Evolutionary conservation across 2,113 vertebrate genomes (phyloP), one percentile per base, ranked within the genome.

Genomic region (Potamarius usumacintae): DNA sequence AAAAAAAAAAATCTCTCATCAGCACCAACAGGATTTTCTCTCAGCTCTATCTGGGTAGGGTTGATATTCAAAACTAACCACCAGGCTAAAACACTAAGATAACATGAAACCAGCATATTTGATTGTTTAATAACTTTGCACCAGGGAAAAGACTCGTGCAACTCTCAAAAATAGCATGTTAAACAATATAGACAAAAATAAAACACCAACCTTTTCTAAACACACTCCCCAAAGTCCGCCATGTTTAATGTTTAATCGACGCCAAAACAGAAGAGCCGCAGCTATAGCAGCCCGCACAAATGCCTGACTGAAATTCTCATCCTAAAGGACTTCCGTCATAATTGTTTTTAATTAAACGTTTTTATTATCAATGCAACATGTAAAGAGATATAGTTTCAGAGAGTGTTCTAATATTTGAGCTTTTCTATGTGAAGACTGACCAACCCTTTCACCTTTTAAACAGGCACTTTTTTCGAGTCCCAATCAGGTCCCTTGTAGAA

Each of bases 221-320:
- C 14, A 12, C 87, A 57, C 9, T 85, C 85, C 58, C 77, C 42
- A 30, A 83, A 78, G 57, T 87, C 85, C 85, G 90, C 91, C 90
- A 89, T 85, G 62, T 90, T 88, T 88, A 90, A 91, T 92, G 87
- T 91, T 90, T 92, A 87, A 87, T 78, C 89, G 84, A 91, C 90
- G 84, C 87, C 90, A 87, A 90, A 91, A 91, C 90, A 92, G n/a
- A 81, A n/a, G 83, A 60, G 77, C 83, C 74, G 86, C 82, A 34
- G 20, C 10, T 20, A 18, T 27, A 85, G 82, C 81, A 88, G 89
- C 62, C 91, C 67, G n/a, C 9, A 22, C 10, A 25, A 84, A 27
- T 82, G 58, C 79, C 88, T 87, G 34, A 25, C 78, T 58, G 8
- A 5, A 79, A 22, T 52, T 34, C 1, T 1, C 79, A 7, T 14